These are phyloP conservation scores for Danio kyathit DNA, from an alignment of 2,797 vertebrate genomes.

Conservation along the genomic window DNA sequence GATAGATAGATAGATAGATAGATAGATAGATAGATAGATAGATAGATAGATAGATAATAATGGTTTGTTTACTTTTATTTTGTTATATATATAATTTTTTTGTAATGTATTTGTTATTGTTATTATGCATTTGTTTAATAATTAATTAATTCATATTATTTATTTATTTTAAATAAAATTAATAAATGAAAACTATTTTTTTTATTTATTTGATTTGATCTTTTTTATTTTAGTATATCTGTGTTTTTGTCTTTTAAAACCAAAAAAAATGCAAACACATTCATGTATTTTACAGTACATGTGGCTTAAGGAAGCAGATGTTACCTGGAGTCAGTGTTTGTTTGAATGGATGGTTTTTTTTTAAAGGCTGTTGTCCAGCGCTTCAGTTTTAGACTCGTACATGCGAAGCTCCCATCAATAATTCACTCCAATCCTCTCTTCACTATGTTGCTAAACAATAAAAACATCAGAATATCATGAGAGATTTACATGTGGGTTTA, in stretches of 20 bases:
- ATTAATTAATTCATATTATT: too few species aligned
- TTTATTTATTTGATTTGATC: neutral
- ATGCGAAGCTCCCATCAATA: conserved; percentile 7
- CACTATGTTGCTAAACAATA: conserved; percentile 10
- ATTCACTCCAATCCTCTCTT: conserved; percentile 3
- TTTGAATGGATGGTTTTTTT: neutral
- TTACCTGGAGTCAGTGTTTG: neutral
- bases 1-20: too few species aligned
- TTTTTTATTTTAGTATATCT: neutral
- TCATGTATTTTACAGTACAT: neutral
- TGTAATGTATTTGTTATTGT: too few species aligned
- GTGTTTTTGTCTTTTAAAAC: neutral
- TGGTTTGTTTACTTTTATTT: too few species aligned
- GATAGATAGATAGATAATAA: too few species aligned
- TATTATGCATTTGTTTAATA: too few species aligned
- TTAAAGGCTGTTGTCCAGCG: neutral
- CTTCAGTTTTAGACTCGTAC: neutral
- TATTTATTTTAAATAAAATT: too few species aligned
- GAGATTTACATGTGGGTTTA: conserved; percentile 36
- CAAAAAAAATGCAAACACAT: neutral
- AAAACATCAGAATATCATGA: conserved; percentile 8
- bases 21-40: too few species aligned
- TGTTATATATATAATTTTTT: too few species aligned
- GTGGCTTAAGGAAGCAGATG: neutral
- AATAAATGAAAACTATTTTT: too few species aligned